Evolutionary conservation across 2,113 vertebrate species (phyloP), one percentile per base, ranked within the genome.

Genomic region (Sterrhoptilus dennistouni): DNA sequence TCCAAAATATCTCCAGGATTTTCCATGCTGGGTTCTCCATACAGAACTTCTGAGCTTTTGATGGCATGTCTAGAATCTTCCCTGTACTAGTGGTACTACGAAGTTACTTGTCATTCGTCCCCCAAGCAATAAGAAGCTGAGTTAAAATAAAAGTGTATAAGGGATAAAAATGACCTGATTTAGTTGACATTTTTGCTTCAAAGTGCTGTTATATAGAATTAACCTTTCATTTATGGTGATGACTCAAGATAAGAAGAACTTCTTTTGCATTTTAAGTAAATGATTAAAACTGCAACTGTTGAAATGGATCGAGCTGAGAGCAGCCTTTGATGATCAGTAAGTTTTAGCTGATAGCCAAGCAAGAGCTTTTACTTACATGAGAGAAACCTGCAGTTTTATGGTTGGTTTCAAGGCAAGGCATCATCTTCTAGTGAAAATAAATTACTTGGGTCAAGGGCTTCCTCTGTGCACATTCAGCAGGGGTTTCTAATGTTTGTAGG

Each of bases 21-120:
- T 38, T 53, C 57, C 6, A 7, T 0, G 0, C 19, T 70, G 59
- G 6, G 4, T 42, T 24, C 23, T 80, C 22, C 1, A 0, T 60
- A 12, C 23, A 17, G 56, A 82, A 49, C 17, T 64, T 64, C 25
- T 50, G 6, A 14, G 27, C 16, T 95, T 89, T 66, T 12, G 5
- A 22, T 20, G 40, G 8, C 0, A 0, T 11, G 29, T 54, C 27
- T 78, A 64, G 35, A 83, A 45, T 66, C 28, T 68, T 88, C 56
- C 21, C 6, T 17, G 36, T 57, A 8, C 42, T 65, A 28, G 8
- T 47, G 8, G 24, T 75, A 17, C 64, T 24, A 42, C 16, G 20
- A 45, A 76, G 52, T 57, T 83, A 36, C 45, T 68, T 86, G 29
- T 40, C 8, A 27, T 94, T 91, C 25, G 36, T 79, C n/a, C 29